phyloP scores from a whole-genome alignment of 2,113 vertebrate species.

The Nothoprocta pentlandii region DNA sequence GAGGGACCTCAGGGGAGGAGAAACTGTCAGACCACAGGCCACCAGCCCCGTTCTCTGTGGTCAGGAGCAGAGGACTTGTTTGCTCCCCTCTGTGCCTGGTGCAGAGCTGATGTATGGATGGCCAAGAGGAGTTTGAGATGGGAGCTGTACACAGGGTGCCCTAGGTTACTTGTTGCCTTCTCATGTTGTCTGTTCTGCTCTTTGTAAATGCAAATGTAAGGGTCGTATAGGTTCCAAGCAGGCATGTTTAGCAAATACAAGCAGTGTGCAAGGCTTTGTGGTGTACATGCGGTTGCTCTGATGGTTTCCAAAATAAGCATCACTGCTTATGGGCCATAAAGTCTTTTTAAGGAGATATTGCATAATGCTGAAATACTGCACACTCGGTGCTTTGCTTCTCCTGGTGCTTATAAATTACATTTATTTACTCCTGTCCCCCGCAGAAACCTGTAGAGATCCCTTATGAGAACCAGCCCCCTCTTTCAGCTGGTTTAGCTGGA shows the following conservation, averaged over 20 bases:
- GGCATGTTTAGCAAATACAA: neutral
- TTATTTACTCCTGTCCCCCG: neutral
- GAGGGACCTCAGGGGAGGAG: neutral
- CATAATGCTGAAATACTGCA: neutral
- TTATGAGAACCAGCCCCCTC: neutral
- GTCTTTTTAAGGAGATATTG: neutral
- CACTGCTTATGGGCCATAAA: neutral
- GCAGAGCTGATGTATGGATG: neutral
- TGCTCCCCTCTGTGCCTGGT: too few species aligned
- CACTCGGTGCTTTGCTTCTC: neutral
- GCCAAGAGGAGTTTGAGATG: neutral
- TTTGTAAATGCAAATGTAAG: neutral
- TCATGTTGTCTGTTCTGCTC: neutral
- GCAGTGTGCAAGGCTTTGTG: neutral
- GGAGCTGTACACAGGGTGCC: neutral
- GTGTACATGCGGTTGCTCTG: fast-evolving
- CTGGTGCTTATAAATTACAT: neutral
- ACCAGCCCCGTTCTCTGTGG: neutral
- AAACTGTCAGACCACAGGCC: neutral
- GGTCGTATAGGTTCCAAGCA: neutral
- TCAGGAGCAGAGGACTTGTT: neutral
- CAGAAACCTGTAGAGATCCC: fast-evolving
- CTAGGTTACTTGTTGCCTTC: neutral
- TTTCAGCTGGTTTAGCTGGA: neutral
- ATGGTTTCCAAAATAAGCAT: neutral